A percentile compares a stretch with the other conserved stretches of the same genome.
Evolutionary conservation across 1,140 invertebrate genomes (phyloP).

Genomic region (Pogonomyrmex californicus): DNA sequence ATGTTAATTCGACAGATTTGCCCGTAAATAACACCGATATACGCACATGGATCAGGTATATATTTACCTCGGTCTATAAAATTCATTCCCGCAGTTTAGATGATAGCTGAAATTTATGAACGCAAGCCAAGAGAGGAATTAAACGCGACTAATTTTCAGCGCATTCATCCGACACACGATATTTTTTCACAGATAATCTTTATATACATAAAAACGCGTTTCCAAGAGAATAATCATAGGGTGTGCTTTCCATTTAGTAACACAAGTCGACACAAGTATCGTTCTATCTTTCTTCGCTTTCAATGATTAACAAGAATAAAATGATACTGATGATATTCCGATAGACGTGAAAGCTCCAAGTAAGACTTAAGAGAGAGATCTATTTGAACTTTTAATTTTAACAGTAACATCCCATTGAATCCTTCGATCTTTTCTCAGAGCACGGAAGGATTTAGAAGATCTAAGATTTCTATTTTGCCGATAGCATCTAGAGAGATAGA

Average conservation of each 20-base stretch:
- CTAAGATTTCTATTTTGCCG: conserved; percentile 12
- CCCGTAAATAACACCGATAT: conserved; percentile 75
- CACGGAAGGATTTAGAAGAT: not conserved
- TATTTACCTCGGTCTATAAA: conserved; percentile 73
- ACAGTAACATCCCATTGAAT: not conserved
- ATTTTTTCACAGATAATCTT: not conserved
- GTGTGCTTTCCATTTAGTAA: no score
- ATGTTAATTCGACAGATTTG: conserved; percentile 78
- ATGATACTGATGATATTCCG: not conserved
- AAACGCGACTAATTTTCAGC: conserved; percentile 45
- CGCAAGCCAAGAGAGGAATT: conserved; percentile 39
- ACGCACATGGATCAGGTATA: conserved; percentile 55
- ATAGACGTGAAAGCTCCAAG: not conserved
- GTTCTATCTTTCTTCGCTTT: no score
- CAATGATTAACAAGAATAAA: no score
- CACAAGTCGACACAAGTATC: no score
- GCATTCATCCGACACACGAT: not conserved
- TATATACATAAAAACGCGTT: no score
- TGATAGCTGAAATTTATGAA: conserved; percentile 53
- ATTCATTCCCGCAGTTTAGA: conserved; percentile 57
- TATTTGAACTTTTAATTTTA: conserved; percentile 6
- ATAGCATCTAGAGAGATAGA: not conserved
- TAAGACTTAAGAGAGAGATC: not conserved
- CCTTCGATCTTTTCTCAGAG: not conserved
- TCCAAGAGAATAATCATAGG: no score